Evolutionary conservation across 2,888 invertebrate genomes (phyloP), one percentile per base, ranked within the genome.

Genomic region (Epirrita christyi): DNA sequence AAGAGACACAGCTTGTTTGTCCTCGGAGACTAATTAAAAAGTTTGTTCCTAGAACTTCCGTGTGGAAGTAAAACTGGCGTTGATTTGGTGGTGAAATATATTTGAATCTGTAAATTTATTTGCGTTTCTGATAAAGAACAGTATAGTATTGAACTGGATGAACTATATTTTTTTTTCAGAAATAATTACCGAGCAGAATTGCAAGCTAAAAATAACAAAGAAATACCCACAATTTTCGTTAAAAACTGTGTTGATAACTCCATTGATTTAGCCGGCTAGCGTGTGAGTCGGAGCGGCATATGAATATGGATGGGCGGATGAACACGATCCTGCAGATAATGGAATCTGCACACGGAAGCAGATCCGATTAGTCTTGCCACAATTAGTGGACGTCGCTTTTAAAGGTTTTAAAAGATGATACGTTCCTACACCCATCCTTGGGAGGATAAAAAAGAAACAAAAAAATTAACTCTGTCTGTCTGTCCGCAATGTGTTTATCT

Each of bases 21-120:
- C 83, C 86, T 88, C 81, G 83, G 79, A 85, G 88, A 89, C 90
- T 92, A 92, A 92, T 92, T 92, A 92, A 91, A 91, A 91, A 91
- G 90, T 92, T 92, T 91, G 88, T 87, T 86, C 77, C 76, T 69
- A 71, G 72, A 85, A 89, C 78, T 90, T 83, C 74, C 66, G 76
- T 76, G 78, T 66, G 76, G 81, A 83, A 86, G 84, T 83, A 77
- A 71, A 79, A 76, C 75, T 71, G 73, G 76, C 73, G 76, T 80
- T 77, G 81, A 81, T 85, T 85, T 79, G 79, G 77, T 78, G 73
- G 70, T 76, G 76, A 78, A 83, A 82, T 83, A 83, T 78, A 85
- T 82, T 78, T 77, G 74, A 76, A 70, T 70, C 67, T 70, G 61
- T 47, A 44, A 43, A 53, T 58, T 34, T 0, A 48, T 38, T 58